Conservation (phyloP, 2,113 vertebrate species). For the Trochalopteron elliotii region DNA sequence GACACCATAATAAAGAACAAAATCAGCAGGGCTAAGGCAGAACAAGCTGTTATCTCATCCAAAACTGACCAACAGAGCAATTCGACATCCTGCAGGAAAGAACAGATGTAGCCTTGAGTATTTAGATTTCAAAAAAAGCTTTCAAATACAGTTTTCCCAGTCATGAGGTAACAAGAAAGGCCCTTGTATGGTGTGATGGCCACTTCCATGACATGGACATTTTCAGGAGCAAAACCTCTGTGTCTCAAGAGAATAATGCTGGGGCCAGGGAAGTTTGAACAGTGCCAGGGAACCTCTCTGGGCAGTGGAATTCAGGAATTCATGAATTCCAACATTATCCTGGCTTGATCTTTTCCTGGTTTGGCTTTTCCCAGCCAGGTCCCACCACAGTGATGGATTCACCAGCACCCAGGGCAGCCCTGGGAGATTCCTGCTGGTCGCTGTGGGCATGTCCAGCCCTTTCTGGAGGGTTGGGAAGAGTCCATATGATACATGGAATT, state of each 20-base stretch:
- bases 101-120: background rate
- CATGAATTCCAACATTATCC: background rate
- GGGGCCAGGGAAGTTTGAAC: background rate
- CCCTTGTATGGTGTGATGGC: background rate
- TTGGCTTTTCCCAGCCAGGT: background rate
- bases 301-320: background rate
- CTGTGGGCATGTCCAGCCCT: background rate
- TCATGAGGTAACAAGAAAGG: background rate
- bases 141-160: background rate
- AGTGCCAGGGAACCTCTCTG: background rate
- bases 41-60: background rate
- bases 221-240: background rate
- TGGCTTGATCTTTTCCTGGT: background rate
- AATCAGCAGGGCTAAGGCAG: background rate
- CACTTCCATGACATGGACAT: background rate
- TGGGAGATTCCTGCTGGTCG: background rate
- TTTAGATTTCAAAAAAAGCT: background rate
- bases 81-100: background rate
- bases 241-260: background rate
- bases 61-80: background rate
- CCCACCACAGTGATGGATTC: rapidly evolving
- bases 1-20: background rate
- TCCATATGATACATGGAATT: too few relatives aligned
- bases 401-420: background rate
- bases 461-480: background rate